phyloP scores from a whole-genome alignment of 2,888 invertebrate species.

The Hirtodrosophila alboralis region DNA sequence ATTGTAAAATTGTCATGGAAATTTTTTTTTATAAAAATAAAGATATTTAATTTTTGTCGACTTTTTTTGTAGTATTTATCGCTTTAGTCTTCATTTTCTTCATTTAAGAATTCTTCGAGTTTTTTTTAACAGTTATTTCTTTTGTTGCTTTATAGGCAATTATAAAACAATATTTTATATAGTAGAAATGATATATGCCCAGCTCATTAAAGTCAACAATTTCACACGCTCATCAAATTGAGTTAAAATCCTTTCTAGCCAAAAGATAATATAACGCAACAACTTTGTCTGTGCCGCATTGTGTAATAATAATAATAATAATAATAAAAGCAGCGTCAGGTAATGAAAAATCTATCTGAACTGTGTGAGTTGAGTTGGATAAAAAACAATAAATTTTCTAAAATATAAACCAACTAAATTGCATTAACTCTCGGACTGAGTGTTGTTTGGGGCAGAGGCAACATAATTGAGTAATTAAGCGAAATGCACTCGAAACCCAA shows the following conservation, averaged over 20 bases:
- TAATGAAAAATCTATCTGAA: conserved; percentile 39
- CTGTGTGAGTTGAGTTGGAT: conserved; percentile 55
- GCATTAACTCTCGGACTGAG: conserved; percentile 31
- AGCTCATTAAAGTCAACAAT: conserved; percentile 25
- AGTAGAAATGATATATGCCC: no score
- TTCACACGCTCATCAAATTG: conserved; percentile 63
- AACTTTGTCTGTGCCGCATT: conserved; percentile 14
- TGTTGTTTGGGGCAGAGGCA: no score
- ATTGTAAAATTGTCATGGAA: no score
- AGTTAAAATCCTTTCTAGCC: conserved; percentile 13
- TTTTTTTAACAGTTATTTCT: no score
- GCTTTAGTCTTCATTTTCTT: no score
- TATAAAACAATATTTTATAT: no score
- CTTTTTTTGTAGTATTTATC: no score
- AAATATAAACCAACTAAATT: conserved; percentile 57
- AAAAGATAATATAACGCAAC: conserved; percentile 8
- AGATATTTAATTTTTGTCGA: no score
- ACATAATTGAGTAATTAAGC: conserved; percentile 75
- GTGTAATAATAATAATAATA: no score
- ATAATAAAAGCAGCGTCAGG: conserved; percentile 46
- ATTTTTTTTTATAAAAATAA: no score
- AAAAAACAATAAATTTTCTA: conserved; percentile 73
- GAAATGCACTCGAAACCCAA: conserved; percentile 54
- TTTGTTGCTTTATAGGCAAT: no score
- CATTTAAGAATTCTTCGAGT: no score